Evolutionary conservation across 2,113 vertebrate genomes (phyloP).

Genomic region (Onychorhynchus coronatus): DNA sequence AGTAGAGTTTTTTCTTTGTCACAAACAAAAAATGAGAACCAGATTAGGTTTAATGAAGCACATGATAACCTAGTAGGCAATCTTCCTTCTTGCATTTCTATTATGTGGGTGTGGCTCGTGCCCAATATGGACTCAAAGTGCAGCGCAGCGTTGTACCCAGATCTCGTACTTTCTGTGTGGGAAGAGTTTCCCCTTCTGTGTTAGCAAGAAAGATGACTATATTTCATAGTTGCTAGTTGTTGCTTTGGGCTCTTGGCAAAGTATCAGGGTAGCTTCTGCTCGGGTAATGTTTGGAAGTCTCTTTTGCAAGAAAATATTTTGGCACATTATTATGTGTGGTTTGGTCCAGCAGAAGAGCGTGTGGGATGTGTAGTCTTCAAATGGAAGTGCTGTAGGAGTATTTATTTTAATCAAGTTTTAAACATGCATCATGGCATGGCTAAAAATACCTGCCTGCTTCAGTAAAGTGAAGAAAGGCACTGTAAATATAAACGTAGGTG

Average conservation of each 20-base stretch:
- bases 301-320: slow-evolving; percentile 3
- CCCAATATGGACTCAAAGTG: neutral
- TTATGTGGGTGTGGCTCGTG: neutral
- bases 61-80: neutral
- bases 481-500: neutral
- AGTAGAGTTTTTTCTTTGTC: neutral
- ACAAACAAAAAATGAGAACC: neutral
- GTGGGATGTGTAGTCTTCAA: slow-evolving; percentile 25
- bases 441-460: slow-evolving; percentile 42
- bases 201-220: neutral
- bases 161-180: neutral
- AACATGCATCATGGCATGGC: neutral
- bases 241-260: slow-evolving; percentile 20
- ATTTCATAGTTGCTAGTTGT: neutral
- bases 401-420: slow-evolving; percentile 56
- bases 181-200: neutral
- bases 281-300: neutral
- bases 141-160: neutral
- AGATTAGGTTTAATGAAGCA: neutral
- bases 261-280: neutral
- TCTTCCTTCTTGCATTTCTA: neutral
- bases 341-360: neutral
- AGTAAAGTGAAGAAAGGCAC: neutral
- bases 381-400: slow-evolving; percentile 40
- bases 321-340: neutral